Conservation (phyloP, 2,797 vertebrate species). For the Novumbra hubbsi region DNA sequence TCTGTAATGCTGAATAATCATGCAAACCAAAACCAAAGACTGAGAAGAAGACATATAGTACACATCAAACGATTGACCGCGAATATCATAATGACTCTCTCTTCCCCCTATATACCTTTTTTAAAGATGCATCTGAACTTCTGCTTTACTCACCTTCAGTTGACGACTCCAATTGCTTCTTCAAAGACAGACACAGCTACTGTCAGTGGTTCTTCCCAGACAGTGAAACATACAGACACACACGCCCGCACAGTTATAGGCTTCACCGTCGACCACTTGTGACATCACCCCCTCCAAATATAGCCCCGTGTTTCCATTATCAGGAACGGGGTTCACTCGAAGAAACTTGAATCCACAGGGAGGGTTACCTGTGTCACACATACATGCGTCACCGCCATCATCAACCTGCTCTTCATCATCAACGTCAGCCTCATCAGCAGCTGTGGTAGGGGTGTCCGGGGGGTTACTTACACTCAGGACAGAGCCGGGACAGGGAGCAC, state of each 20-base stretch:
- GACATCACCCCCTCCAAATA: slow-evolving; percentile 79
- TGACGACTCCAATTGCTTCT: neutral
- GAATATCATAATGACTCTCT: neutral
- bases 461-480: slow-evolving; percentile 32
- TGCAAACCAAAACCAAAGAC: neutral
- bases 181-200: slow-evolving; percentile 32
- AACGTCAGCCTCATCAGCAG: neutral
- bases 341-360: slow-evolving; percentile 9
- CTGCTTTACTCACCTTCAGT: slow-evolving; percentile 8
- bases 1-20: neutral
- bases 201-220: slow-evolving; percentile 53
- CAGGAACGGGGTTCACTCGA: slow-evolving; percentile 35
- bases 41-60: no score
- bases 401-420: slow-evolving; percentile 39
- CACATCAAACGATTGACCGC: neutral
- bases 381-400: neutral
- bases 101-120: neutral
- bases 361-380: slow-evolving; percentile 22
- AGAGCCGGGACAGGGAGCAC: slow-evolving; percentile 35
- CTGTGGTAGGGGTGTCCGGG: slow-evolving; percentile 46
- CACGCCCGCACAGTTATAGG: slow-evolving; percentile 71
- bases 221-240: slow-evolving; percentile 42
- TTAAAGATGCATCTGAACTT: neutral
- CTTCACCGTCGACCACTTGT: slow-evolving; percentile 70
- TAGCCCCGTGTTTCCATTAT: slow-evolving; percentile 66